Base-by-base conservation (phyloP, 2,888 invertebrate species). In the Cetonia aurata region DNA sequence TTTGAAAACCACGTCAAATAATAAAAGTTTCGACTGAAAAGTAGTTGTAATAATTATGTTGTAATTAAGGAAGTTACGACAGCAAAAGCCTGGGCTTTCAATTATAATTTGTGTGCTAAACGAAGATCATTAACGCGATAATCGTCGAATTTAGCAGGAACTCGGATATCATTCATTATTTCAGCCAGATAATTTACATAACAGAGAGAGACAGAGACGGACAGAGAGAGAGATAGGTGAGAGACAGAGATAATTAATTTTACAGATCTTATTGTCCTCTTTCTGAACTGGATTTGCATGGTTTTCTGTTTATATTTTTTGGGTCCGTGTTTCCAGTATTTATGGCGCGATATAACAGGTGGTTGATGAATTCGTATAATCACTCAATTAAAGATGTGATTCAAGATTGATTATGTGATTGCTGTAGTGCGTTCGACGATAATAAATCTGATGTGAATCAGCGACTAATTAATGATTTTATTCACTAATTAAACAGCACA, bases 111-210 rank as follows among this genome's bases (percentile, higher is more conserved):
- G 48, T 13, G 33, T 33, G 33, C 33, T 62, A 62, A 60, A 60
- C 13, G 46, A 46, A 60, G 48, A 60, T 60, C 46, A 62, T 62
- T 62, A 50, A 62, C 33, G 15, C 46, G 62, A 62, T 62, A 62
- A 62, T 48, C 48, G 31, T 8, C 33, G 33, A 62, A 46, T 50
- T 62, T 15, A 33, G 48, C 46, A 50, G 13, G 48, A 48, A 48
- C 33, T 48, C 33, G 37, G 48, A 48, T 48, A 31, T 62, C 62
- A 62, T 62, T 33, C 33, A 37, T 62, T 62, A 48, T 48, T 48
- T 50, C 62, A 13, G 33, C 62, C 62, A 33, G 62, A 48, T 62
- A 62, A 62, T 62, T 62, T 62, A 62, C 48, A 48, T 25, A 48
- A 62, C 62, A 62, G 33, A 48, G n/a, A 59, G 44, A 59, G 62